Base-by-base conservation (phyloP, 2,113 vertebrate species). In the Dipodomys stephensi region DNA sequence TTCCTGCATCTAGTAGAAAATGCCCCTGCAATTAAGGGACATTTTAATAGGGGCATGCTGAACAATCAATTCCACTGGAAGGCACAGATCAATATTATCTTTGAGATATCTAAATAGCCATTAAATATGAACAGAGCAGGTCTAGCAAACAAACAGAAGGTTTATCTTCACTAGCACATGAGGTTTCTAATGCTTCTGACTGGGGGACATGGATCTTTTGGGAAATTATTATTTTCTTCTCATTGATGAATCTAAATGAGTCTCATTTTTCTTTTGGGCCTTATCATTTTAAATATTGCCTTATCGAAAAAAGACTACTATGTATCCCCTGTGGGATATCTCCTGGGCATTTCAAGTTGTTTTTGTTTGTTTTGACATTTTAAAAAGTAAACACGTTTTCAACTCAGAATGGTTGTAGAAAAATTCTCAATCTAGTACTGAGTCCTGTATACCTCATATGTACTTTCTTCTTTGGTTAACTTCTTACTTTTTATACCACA, bases 31-130 rank as follows among this genome's bases (percentile, higher is more conserved):
- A 87, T 76, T 81, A 93, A 86, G 93, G 97, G 96, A 95, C 77
- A 97, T 97, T 97, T 96, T 92, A 96, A 95, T 77, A 96, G 93
- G 79, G 92, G 78, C 74, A 79, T 62, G 62, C 71, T 92, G 94
- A 96, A 96, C 97, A 97, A 96, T 96, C 95, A 89, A 84, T 95
- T 96, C 64, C 90, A 94, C 90, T 95, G 97, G 92, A 96, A 97
- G 88, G 69, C 64, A 67, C 87, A 64, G 82, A 90, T 95, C 95
- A 90, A 22, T 86, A 83, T 78, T 95, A 87, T 78, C 86, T 88
- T 64, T 25, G 73, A 68, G 88, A 95, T 71, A 85, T 82, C 88
- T 96, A 96, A 97, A 93, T 79, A 87, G 96, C 87, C 74, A 84
- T 94, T 97, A 97, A 91, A 91, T 96, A 94, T 57, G 85, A 97